These are phyloP conservation scores for Oryctolagus cuniculus DNA, from an alignment of 2,113 vertebrate species.

Conservation along the genomic window DNA sequence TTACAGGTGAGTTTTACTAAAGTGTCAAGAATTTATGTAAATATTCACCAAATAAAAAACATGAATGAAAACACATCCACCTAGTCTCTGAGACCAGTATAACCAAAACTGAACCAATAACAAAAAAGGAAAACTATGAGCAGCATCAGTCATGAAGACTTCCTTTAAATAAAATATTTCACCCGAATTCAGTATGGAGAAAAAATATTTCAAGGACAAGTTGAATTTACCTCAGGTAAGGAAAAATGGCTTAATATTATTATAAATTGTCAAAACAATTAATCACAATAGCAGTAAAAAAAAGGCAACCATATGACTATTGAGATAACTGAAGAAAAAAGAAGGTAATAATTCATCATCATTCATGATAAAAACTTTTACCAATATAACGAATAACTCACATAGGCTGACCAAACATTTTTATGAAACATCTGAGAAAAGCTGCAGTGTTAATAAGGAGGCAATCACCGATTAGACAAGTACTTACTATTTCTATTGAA, in stretches of 20 bases:
- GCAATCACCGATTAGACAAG: neutral
- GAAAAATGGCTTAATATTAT: neutral
- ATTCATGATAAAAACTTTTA: neutral
- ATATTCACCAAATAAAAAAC: constrained; percentile 24
- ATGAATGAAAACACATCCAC: neutral
- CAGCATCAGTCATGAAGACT: neutral
- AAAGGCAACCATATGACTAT: neutral
- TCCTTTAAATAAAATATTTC: constrained; percentile 34
- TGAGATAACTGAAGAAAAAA: neutral
- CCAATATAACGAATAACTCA: constrained; percentile 23
- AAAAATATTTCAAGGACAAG: neutral
- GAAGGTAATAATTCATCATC: neutral
- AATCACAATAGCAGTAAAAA: constrained; percentile 25
- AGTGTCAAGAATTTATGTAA: constrained; percentile 32
- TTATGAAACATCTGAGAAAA: constrained; percentile 11
- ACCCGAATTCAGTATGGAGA: constrained; percentile 20
- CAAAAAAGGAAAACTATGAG: neutral
- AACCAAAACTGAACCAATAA: neutral
- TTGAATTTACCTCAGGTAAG: neutral
- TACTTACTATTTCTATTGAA: neutral
- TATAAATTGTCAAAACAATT: neutral
- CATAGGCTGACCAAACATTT: neutral
- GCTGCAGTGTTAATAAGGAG: neutral
- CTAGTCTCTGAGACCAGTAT: neutral
- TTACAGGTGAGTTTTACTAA: constrained; percentile 30